Evolutionary conservation across 2,888 invertebrate species (phyloP).

Genomic region (Phasia obesa): DNA sequence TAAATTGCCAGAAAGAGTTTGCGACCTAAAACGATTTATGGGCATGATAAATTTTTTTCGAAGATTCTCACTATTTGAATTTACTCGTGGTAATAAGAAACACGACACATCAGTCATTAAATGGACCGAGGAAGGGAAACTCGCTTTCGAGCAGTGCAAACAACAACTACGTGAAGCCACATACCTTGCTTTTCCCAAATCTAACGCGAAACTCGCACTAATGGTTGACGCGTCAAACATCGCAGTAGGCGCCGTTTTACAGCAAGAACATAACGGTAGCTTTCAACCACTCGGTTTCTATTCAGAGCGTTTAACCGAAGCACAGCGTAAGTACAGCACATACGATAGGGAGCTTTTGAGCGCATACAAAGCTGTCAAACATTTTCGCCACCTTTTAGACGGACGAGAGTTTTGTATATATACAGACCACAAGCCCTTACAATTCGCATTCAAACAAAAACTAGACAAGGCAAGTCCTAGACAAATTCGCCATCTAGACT

Average conservation of each 20-base stretch:
- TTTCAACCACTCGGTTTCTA: no score
- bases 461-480: no score
- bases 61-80: slow-evolving; percentile 40
- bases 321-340: no score
- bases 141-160: slow-evolving; percentile 52
- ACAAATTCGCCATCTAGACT: no score
- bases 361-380: slow-evolving; percentile 47
- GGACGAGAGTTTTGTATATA: slow-evolving; percentile 40
- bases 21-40: no score
- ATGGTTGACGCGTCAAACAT: slow-evolving; percentile 53
- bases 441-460: slow-evolving; percentile 45
- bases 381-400: slow-evolving; percentile 62
- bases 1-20: no score
- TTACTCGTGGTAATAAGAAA: slow-evolving; percentile 47
- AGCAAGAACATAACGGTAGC: slow-evolving; percentile 31
- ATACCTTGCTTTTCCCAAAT: no score
- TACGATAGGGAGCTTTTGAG: slow-evolving; percentile 40
- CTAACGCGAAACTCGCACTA: slow-evolving; percentile 36
- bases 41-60: no score
- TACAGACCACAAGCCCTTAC: slow-evolving; percentile 42
- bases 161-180: no score
- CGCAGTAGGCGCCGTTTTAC: slow-evolving; percentile 54
- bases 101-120: slow-evolving; percentile 51
- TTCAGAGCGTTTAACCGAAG: no score
- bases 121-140: slow-evolving; percentile 30